Base-by-base conservation (phyloP, 2,888 invertebrate species). In the Macrophya annulata region DNA sequence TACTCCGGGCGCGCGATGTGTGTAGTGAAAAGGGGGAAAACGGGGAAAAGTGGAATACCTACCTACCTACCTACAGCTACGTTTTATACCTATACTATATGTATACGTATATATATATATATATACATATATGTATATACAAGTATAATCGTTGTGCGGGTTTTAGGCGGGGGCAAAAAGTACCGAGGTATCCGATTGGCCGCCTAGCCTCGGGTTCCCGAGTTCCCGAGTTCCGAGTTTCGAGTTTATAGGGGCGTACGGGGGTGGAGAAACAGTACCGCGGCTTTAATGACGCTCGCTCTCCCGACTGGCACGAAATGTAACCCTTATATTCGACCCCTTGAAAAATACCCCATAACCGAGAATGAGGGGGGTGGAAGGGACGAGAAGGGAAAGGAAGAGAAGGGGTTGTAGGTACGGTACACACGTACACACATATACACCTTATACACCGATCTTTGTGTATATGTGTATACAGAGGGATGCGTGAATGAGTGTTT, bases 271-370 rank as follows among this genome's bases (percentile, higher is more conserved):
- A 15, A 55, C 51, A 9, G 72, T 6, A 25, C 31, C 51, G 51
- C 51, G 31, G 55, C 51, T 81, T 81, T 81, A 81, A 81, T 81
- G 81, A 81, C 81, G 77, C 81, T 68, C 68, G 68, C 68, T 68
- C 68, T 68, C 31, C 68, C 68, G 68, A 68, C 51, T 31, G 81
- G 21, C 62, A 81, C 43, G 81, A 62, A 81, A 62, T 25, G 62
- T 62, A 81, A 21, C 81, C 81, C 81, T 81, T 81, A 62, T 62
- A 59, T 62, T 62, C 81, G n/a, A 21, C 40, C 81, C 81, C 81
- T 55, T 74, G 77, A 77, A 77, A 77, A 51, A 59, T 62, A 79
- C 59, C 79, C 48, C 77, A 77, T 55, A 48, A 48, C 77, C 77
- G 43, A 72, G 72, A 15, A 45, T 72, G 8, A 43, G 68, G 15